Base-by-base conservation (phyloP, 23 tunicate genomes). In the Trididemnum nubilum region DNA sequence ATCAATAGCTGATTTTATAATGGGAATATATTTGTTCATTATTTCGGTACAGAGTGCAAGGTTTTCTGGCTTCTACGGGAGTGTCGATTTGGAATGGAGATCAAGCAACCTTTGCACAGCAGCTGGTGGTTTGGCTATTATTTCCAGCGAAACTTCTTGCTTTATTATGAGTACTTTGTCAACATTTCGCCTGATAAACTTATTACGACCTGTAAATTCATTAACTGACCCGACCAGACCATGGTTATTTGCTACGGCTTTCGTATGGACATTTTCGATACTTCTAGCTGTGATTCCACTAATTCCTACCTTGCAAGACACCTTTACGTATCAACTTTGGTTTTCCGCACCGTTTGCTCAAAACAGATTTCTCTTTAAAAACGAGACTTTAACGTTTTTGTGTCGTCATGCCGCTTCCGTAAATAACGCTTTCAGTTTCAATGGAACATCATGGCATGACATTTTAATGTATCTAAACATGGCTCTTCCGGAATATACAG, bases 91-190 rank as follows among this genome's bases (percentile, higher is more conserved):
- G 19, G 34, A 22, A 32, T 89, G 94, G 94, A 36, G 88, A 35
- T 67, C 88, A 25, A 70, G 94, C 36, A 0, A 22, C 0, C 32
- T 39, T 9, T 89, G 94, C 49, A 18, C 26, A 1, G 50, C 27
- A 50, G 21, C 84, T 23, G 94, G 94, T 2, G 81, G 71, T 2
- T 73, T 78, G 36, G 64, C 88, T 2, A 57, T 79, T 9, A 54
- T 89, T 30, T 77, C 94, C 12, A 79, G 89, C 35, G 88, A 89
- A 52, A 73, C 94, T 33, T 89, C 94, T 0, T 78, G 85, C 49
- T 79, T 83, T 71, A 72, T 84, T 12, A 28, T 70, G 76, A 34
- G 76, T 33, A 18, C 26, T 70, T 25, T 70, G 15, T 7, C 76
- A 32, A 34, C 76, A 5, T 70, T 70, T 32, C 76, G 76, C 5